Percentiles rank a stretch among this genome's conserved stretches.
Conservation (phyloP, 2,888 invertebrate genomes). For the Heliconius sara region DNA sequence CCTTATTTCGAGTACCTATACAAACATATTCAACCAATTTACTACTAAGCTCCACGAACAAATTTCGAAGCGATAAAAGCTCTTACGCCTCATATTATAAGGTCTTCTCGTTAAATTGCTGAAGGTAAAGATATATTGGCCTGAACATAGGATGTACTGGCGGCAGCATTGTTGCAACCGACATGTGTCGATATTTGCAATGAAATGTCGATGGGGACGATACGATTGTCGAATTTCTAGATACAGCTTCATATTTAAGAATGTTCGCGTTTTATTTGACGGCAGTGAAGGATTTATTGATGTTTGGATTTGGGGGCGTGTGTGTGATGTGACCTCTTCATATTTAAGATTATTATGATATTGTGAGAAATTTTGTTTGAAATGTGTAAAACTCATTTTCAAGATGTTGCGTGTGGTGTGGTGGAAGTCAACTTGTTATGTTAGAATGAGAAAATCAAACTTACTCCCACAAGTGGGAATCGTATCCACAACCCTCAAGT, state of each 20-base stretch:
- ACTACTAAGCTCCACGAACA: slow-evolving; percentile 37
- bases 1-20: slow-evolving; percentile 74
- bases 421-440: not conserved
- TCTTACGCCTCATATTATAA: slow-evolving; percentile 43
- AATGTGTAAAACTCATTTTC: too few species aligned
- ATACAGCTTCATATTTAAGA: slow-evolving; percentile 40
- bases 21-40: slow-evolving; percentile 55
- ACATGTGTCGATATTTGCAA: slow-evolving; percentile 68
- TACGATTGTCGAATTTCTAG: slow-evolving; percentile 53
- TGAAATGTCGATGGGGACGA: slow-evolving; percentile 50
- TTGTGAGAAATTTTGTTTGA: too few species aligned
- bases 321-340: not conserved
- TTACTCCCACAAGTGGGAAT: not conserved
- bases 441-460: too few species aligned
- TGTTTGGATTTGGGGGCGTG: slow-evolving; percentile 6
- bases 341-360: not conserved
- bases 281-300: slow-evolving; percentile 40
- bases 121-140: slow-evolving; percentile 49
- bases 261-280: slow-evolving; percentile 41
- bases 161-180: slow-evolving; percentile 67
- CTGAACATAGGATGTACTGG: slow-evolving; percentile 67
- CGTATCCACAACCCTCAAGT: not conserved
- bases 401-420: too few species aligned
- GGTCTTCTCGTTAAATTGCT: slow-evolving; percentile 34
- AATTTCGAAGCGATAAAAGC: slow-evolving; percentile 48